These are phyloP conservation scores for Parus major DNA, from an alignment of 2,113 vertebrate genomes.

Conservation along the genomic window DNA sequence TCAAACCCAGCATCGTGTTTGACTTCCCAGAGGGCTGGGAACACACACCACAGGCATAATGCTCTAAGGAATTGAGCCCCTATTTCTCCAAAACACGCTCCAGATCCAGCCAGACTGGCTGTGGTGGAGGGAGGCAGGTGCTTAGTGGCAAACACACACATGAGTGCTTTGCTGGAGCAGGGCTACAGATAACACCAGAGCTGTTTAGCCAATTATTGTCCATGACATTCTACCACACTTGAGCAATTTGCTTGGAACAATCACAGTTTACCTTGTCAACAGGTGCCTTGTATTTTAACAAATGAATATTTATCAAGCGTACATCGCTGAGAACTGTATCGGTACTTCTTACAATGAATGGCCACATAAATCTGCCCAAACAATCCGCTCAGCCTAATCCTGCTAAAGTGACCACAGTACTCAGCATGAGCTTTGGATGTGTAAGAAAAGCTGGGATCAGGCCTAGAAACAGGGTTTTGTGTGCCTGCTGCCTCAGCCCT, in stretches of 20 bases:
- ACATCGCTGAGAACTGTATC: not conserved
- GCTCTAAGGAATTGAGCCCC: not conserved
- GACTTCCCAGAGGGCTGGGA: not conserved
- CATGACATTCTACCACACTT: not conserved
- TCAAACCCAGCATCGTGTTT: rapidly evolving
- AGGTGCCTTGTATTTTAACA: constrained; percentile 10
- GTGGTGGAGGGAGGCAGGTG: not conserved
- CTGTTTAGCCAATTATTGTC: not conserved
- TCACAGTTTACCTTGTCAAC: constrained; percentile 37
- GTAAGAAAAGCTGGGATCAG: constrained; percentile 34
- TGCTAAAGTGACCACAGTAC: constrained; percentile 46
- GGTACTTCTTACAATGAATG: not conserved
- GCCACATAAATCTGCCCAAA: constrained; percentile 34
- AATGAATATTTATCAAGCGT: not conserved
- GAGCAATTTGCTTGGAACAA: constrained; percentile 2
- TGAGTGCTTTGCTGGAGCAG: not conserved
- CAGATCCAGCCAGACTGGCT: not conserved
- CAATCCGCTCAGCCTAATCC: constrained; percentile 35
- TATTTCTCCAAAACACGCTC: not conserved
- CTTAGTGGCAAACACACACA: not conserved
- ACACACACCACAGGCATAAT: not conserved
- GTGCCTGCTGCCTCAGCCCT: constrained; percentile 26
- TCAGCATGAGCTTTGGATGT: constrained; percentile 20
- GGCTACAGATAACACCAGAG: not conserved
- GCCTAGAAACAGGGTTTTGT: constrained; percentile 32